Conservation (phyloP, 1,140 invertebrate genomes). For the Drosophila parabipectinata region DNA sequence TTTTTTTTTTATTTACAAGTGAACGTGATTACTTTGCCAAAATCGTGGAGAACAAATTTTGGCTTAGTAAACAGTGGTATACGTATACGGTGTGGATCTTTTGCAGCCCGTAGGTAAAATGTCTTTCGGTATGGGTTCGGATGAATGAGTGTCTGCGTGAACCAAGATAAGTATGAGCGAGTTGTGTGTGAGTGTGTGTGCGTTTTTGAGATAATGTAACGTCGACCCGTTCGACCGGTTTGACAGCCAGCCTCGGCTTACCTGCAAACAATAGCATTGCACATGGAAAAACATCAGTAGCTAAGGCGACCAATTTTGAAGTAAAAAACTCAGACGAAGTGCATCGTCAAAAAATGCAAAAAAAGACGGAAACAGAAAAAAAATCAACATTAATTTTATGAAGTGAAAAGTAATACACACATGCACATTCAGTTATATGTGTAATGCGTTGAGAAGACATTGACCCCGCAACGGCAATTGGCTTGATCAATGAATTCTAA, state of each 20-base stretch:
- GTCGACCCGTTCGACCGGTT: slow-evolving; percentile 32
- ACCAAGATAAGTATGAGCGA: not conserved
- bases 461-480: not conserved
- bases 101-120: not conserved
- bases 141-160: not conserved
- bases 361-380: too few species aligned
- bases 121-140: not conserved
- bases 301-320: slow-evolving; percentile 6
- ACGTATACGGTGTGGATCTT: not conserved
- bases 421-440: not conserved
- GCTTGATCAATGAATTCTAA: not conserved
- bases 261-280: slow-evolving; percentile 38
- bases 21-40: slow-evolving; percentile 17
- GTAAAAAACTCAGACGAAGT: not conserved
- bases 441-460: not conserved
- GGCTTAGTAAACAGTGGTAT: not conserved
- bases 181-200: slow-evolving; percentile 1
- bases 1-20: slow-evolving; percentile 29
- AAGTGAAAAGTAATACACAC: not conserved
- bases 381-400: not conserved
- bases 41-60: not conserved
- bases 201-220: slow-evolving; percentile 11
- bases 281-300: slow-evolving; percentile 16
- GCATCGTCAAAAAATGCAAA: slow-evolving; percentile 2
- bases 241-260: slow-evolving; percentile 26